phyloP scores from a whole-genome alignment of 2,888 invertebrate species.

The Allygus modestus region DNA sequence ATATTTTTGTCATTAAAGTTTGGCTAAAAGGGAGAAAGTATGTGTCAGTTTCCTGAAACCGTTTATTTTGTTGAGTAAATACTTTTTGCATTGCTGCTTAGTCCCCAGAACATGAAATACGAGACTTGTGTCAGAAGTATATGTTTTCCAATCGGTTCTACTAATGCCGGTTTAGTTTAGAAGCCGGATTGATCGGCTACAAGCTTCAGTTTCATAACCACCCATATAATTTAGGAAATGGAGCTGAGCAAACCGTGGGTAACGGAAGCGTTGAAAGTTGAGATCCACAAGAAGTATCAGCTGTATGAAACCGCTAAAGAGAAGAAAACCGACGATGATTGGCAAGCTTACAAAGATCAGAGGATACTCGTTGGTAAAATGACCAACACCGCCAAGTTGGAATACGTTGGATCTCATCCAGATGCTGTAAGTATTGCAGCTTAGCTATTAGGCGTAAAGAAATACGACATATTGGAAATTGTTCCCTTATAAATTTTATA shows the following conservation, averaged over 20 bases:
- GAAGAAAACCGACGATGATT: conserved; percentile 77
- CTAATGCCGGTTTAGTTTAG: too few relatives aligned
- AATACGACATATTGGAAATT: too few relatives aligned
- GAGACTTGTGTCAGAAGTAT: too few relatives aligned
- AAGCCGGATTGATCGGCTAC: not conserved
- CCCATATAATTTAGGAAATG: conserved; percentile 62
- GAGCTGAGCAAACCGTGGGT: conserved; percentile 79
- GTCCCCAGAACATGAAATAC: too few relatives aligned
- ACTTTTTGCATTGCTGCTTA: too few relatives aligned
- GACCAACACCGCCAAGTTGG: conserved; percentile 78
- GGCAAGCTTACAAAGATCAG: conserved; percentile 78
- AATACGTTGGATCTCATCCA: conserved; percentile 77
- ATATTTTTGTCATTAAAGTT: too few relatives aligned
- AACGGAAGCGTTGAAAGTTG: conserved; percentile 77
- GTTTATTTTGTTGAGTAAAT: too few relatives aligned
- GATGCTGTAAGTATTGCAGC: conserved; percentile 74
- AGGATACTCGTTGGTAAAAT: conserved; percentile 79
- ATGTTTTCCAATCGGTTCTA: too few relatives aligned
- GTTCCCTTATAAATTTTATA: too few relatives aligned
- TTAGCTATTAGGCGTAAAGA: too few relatives aligned
- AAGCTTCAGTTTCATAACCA: not conserved
- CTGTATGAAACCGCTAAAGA: conserved; percentile 76
- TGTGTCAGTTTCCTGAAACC: too few relatives aligned
- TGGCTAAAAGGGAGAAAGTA: too few relatives aligned
- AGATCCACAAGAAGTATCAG: conserved; percentile 78